phyloP scores from a whole-genome alignment of 2,113 vertebrate species.

The Takifugu bimaculatus region DNA sequence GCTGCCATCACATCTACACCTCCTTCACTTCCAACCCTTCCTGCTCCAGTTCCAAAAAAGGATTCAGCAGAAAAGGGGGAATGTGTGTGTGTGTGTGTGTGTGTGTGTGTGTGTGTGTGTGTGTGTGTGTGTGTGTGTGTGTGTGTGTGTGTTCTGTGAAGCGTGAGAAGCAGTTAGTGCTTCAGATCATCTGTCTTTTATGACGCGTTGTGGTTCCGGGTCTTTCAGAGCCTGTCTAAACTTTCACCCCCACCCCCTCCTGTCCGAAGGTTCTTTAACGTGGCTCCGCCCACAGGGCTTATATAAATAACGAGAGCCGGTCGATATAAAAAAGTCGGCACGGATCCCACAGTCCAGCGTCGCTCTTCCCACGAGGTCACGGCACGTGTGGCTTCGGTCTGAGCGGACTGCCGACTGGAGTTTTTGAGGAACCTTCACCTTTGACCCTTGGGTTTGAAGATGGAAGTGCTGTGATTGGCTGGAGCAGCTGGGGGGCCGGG shows the following conservation, averaged over 20 bases:
- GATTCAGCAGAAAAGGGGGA: slow-evolving; percentile 6
- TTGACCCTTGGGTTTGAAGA: slow-evolving; percentile 29
- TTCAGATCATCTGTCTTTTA: no score
- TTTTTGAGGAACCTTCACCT: slow-evolving; percentile 20
- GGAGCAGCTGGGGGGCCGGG: neutral
- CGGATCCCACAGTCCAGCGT: slow-evolving; percentile 26
- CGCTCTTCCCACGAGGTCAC: slow-evolving; percentile 20
- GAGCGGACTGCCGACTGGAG: no score
- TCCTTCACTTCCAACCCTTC: slow-evolving; percentile 7
- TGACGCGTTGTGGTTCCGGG: no score
- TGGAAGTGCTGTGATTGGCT: slow-evolving; percentile 9
- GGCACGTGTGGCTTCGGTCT: slow-evolving; percentile 17
- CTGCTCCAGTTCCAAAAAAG: slow-evolving; percentile 42
- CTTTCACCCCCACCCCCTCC: slow-evolving; percentile 21
- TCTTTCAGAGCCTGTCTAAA: slow-evolving; percentile 1
- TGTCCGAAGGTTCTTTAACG: slow-evolving; percentile 13
- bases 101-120: no score
- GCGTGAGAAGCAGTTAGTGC: no score
- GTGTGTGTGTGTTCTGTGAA: no score
- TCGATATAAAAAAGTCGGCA: slow-evolving; percentile 6
- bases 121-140: no score
- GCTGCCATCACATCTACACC: no score
- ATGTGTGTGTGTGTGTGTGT: neutral
- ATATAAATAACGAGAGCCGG: slow-evolving; percentile 36
- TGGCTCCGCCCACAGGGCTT: slow-evolving; percentile 26